Evolutionary conservation across 2,888 invertebrate genomes (phyloP).

Genomic region (Calameuta idolon): DNA sequence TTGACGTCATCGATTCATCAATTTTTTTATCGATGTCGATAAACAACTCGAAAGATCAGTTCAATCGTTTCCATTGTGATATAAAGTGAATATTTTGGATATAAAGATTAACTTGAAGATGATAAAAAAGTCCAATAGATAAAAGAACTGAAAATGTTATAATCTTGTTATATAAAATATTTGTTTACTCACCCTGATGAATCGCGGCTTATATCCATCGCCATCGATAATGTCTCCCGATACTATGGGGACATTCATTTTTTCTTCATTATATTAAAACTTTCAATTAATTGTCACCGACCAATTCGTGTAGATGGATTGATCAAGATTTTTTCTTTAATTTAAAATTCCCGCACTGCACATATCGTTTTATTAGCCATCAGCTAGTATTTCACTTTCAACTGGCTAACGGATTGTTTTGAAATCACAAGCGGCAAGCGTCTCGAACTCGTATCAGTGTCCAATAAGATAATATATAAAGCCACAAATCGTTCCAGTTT

Average conservation of each 20-base stretch:
- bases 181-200: constrained; percentile 58
- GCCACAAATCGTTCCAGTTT: not conserved
- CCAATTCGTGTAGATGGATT: not conserved
- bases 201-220: constrained; percentile 59
- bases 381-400: not conserved
- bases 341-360: constrained; percentile 5
- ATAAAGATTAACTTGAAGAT: not conserved
- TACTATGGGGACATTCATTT: constrained; percentile 64
- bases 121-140: not conserved
- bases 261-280: constrained; percentile 31
- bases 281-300: constrained; percentile 4
- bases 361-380: not conserved
- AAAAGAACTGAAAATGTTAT: not conserved
- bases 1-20: not conserved
- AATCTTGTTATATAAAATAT: constrained; percentile 7
- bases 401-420: not conserved
- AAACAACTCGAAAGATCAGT: not conserved
- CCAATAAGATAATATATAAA: not conserved
- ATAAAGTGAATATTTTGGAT: not conserved
- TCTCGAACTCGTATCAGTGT: not conserved
- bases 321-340: constrained; percentile 8
- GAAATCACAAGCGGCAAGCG: not conserved
- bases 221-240: constrained; percentile 62
- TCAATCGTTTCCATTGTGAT: not conserved
- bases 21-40: not conserved